A percentile compares a stretch with the other conserved stretches of the same genome.
Evolutionary conservation across 2,888 invertebrate species (phyloP).

Genomic region (Asteroscopus sphinx): DNA sequence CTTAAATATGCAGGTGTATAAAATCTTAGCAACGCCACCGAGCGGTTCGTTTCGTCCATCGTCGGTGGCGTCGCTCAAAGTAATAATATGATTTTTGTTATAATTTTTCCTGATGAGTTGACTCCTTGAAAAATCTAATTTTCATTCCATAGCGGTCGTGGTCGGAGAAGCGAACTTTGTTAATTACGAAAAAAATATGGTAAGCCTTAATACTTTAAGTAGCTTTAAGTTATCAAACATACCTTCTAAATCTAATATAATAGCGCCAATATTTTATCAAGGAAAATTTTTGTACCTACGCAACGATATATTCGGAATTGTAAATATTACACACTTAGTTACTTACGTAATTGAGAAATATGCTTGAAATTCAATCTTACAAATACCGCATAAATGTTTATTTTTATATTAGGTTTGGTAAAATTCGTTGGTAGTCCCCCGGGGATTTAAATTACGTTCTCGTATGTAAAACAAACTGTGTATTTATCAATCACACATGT

Average conservation of each 20-base stretch:
- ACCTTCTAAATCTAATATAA: neutral
- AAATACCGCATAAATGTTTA: conserved; percentile 31
- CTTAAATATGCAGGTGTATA: no score
- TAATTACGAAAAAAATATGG: conserved; percentile 25
- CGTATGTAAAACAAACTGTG: conserved; percentile 32
- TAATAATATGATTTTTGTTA: neutral
- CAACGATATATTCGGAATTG: neutral
- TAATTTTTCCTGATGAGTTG: conserved; percentile 13
- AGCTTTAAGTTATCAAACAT: conserved; percentile 5
- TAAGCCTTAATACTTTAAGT: conserved; percentile 8
- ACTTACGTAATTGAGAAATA: conserved; percentile 22
- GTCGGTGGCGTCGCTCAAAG: no score
- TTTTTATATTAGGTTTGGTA: conserved; percentile 24
- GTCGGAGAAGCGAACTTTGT: conserved; percentile 17
- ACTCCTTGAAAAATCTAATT: conserved; percentile 10
- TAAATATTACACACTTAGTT: neutral
- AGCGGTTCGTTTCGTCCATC: no score
- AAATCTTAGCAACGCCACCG: no score
- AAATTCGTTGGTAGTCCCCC: conserved; percentile 18
- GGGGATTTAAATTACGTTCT: conserved; percentile 34
- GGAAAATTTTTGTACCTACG: neutral
- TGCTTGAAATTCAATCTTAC: conserved; percentile 22
- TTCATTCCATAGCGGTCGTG: conserved; percentile 8
- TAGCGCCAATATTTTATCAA: neutral
- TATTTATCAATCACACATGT: conserved; percentile 54